Percentiles rank a stretch among this genome's conserved stretches.
Conservation (phyloP, 2,113 vertebrate genomes). For the Isurus oxyrinchus region DNA sequence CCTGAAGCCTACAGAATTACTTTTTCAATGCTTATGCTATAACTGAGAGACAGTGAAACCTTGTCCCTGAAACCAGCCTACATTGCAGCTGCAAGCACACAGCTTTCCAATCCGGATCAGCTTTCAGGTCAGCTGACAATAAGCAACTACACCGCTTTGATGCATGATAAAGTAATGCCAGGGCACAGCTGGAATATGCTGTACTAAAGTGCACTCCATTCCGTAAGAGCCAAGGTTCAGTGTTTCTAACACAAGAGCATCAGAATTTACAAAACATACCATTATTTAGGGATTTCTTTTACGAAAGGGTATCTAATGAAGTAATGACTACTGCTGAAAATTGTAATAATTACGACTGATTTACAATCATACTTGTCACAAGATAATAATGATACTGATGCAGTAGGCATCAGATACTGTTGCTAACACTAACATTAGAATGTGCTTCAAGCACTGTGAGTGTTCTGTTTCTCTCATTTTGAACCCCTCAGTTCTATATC, state of each 20-base stretch:
- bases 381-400: not conserved
- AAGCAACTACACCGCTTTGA: constrained; percentile 36
- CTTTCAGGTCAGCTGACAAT: constrained; percentile 85
- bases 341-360: not conserved
- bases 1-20: constrained; percentile 73
- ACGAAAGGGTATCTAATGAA: not conserved
- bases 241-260: not conserved
- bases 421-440: not conserved
- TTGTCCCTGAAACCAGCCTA: constrained; percentile 77
- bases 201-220: not conserved
- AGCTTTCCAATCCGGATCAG: constrained; percentile 75
- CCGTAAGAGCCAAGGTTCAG: not conserved
- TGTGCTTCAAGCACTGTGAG: not conserved
- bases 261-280: not conserved
- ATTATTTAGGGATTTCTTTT: not conserved
- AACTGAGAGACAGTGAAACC: constrained; percentile 81
- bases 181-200: constrained; percentile 23
- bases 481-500: not conserved
- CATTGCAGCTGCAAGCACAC: constrained; percentile 84
- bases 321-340: not conserved
- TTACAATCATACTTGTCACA: not conserved
- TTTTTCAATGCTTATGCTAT: constrained; percentile 72
- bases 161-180: constrained; percentile 20
- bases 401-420: not conserved
- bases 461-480: not conserved